Base-by-base conservation (phyloP, 23 tunicate species). In the Styela clava region DNA sequence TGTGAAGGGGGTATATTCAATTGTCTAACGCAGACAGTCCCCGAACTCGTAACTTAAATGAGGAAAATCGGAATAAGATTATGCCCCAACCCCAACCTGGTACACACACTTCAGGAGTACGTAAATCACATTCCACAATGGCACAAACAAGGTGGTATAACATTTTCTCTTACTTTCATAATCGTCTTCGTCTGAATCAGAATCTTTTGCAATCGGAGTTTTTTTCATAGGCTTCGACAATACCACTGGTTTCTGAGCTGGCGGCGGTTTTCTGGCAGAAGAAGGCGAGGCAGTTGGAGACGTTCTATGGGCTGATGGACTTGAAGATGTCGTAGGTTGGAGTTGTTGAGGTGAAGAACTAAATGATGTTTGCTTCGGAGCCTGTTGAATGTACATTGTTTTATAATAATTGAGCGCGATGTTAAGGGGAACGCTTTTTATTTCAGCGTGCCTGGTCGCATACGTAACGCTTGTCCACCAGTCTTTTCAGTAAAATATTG, bases 391-490 rank as follows among this genome's bases (percentile, higher is more conserved):
- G 18, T 78, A 31, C 34, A 2, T 19, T 69, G 31, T 44, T 64
- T 84, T 82, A 37, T 84, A 82, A 7, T 32, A 74, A 63, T 34
- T 63, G 35, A 84, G 25, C 19, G 87, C 82, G n/a, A n/a, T n/a
- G n/a, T n/a, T n/a, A n/a, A n/a, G n/a, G n/a, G n/a, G n/a, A n/a
- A n/a, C n/a, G n/a, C n/a, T n/a, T n/a, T n/a, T n/a, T n/a, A n/a
- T n/a, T n/a, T n/a, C n/a, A n/a, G n/a, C n/a, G n/a, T n/a, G n/a
- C n/a, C n/a, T n/a, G n/a, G n/a, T n/a, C n/a, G n/a, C n/a, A n/a
- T n/a, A n/a, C n/a, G n/a, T n/a, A n/a, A n/a, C n/a, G n/a, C n/a
- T n/a, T n/a, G n/a, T n/a, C n/a, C n/a, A n/a, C n/a, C n/a, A n/a
- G n/a, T n/a, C n/a, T n/a, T n/a, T n/a, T n/a, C n/a, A n/a, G n/a